phyloP scores from a whole-genome alignment of 2,113 vertebrate genomes.

The Ceratotherium simum region DNA sequence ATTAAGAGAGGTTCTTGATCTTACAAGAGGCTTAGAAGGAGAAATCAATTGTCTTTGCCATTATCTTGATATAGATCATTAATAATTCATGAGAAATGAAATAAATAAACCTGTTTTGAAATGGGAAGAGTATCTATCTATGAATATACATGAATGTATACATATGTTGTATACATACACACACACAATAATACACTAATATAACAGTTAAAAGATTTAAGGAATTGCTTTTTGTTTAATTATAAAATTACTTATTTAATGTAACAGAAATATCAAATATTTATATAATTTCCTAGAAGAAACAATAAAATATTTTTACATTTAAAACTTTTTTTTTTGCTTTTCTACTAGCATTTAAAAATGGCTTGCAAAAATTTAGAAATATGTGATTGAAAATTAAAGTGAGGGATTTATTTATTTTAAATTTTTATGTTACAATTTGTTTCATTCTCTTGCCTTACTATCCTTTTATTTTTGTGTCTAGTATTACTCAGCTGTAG shows the following conservation, averaged over 20 bases:
- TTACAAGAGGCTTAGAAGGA: slow-evolving; percentile 68
- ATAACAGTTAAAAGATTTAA: background rate
- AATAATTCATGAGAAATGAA: slow-evolving; percentile 85
- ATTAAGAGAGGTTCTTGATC: slow-evolving; percentile 66
- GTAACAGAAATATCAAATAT: slow-evolving; percentile 2
- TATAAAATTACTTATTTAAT: slow-evolving; percentile 21
- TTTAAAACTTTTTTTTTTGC: background rate
- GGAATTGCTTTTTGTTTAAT: slow-evolving; percentile 62
- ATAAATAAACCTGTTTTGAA: slow-evolving; percentile 74
- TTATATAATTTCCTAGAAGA: background rate
- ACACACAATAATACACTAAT: background rate
- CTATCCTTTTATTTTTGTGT: background rate
- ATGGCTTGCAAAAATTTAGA: background rate
- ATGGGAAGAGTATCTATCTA: background rate
- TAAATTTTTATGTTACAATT: background rate
- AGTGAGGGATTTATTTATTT: background rate
- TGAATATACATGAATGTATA: background rate
- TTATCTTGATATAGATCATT: slow-evolving; percentile 83
- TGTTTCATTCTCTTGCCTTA: background rate
- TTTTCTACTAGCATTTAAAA: background rate
- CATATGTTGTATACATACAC: background rate
- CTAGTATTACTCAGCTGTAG: background rate
- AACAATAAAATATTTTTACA: background rate
- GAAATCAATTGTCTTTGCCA: slow-evolving; percentile 85
- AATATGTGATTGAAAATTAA: background rate